phyloP scores from a whole-genome alignment of 2,113 vertebrate genomes.

The Daboia siamensis region DNA sequence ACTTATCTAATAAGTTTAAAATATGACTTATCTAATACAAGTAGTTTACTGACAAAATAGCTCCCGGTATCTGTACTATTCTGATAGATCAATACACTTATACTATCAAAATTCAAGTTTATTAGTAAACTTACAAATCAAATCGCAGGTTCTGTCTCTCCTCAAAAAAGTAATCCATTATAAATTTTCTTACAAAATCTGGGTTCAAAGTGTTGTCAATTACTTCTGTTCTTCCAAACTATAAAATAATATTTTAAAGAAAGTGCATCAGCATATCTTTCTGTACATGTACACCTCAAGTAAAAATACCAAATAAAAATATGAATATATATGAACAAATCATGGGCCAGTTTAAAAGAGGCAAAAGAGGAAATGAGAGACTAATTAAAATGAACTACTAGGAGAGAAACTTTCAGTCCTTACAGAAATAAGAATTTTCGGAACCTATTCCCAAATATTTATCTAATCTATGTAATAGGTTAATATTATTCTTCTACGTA shows the following conservation, averaged over 20 bases:
- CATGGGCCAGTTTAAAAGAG: background rate
- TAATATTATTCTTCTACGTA: background rate
- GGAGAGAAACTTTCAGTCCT: background rate
- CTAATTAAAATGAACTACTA: background rate
- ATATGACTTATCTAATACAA: background rate
- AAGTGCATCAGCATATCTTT: background rate
- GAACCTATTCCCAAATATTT: background rate
- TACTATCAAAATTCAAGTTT: background rate
- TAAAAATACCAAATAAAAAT: background rate
- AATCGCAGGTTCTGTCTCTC: slow-evolving; percentile 95
- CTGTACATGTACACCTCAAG: background rate
- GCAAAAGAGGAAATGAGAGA: background rate
- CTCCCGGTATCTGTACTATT: background rate
- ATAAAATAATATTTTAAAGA: slow-evolving; percentile 45
- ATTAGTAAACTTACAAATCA: slow-evolving; percentile 88
- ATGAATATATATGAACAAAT: background rate
- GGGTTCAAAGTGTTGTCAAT: slow-evolving; percentile 98
- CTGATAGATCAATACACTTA: background rate
- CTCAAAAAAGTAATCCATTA: slow-evolving; percentile 98
- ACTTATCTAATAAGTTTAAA: background rate
- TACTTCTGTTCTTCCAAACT: slow-evolving; percentile 97
- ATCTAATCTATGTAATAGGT: background rate
- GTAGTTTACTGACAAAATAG: background rate
- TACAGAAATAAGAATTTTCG: background rate
- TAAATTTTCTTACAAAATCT: slow-evolving; percentile 97